Evolutionary conservation across 2,888 invertebrate species (phyloP).

Genomic region (Melanchra persicariae): DNA sequence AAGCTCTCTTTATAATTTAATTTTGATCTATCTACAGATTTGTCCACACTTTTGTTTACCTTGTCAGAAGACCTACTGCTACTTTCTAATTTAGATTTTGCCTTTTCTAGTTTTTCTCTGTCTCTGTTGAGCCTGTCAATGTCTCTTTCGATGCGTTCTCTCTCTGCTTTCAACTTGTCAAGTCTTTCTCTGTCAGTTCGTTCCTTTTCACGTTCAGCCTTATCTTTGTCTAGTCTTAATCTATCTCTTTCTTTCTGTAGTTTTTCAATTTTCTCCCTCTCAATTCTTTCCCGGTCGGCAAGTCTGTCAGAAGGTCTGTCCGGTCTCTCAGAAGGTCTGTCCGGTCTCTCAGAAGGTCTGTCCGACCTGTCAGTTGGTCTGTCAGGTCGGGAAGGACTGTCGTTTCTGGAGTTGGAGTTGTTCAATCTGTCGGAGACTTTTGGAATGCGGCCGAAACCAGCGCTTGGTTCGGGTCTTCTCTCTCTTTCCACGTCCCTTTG

Average conservation of each 20-base stretch:
- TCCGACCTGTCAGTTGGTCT: conserved; percentile 57
- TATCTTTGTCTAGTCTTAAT: conserved; percentile 68
- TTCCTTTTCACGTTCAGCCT: conserved; percentile 77
- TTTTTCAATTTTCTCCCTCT: conserved; percentile 73
- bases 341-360: conserved; percentile 70
- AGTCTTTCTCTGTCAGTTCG: conserved; percentile 81
- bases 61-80: conserved; percentile 72
- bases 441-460: conserved; percentile 87
- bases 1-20: conserved; percentile 74
- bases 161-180: conserved; percentile 84
- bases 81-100: conserved; percentile 81
- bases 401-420: conserved; percentile 68
- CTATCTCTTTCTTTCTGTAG: conserved; percentile 70
- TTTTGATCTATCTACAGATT: conserved; percentile 78
- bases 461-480: conserved; percentile 76
- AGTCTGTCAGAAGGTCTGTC: conserved; percentile 19
- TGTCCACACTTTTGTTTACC: conserved; percentile 70
- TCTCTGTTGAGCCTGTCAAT: conserved; percentile 83
- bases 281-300: conserved; percentile 72
- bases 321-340: conserved; percentile 65
- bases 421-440: conserved; percentile 86
- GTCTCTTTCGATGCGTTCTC: conserved; percentile 85
- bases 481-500: conserved; percentile 80
- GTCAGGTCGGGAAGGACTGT: conserved; percentile 68
- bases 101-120: conserved; percentile 83